A percentile compares a stretch with the other conserved stretches of the same genome.
These are phyloP conservation scores for Actinernus sp. DNA, from an alignment of 92 coral and sea anemone species.

Conservation along the genomic window DNA sequence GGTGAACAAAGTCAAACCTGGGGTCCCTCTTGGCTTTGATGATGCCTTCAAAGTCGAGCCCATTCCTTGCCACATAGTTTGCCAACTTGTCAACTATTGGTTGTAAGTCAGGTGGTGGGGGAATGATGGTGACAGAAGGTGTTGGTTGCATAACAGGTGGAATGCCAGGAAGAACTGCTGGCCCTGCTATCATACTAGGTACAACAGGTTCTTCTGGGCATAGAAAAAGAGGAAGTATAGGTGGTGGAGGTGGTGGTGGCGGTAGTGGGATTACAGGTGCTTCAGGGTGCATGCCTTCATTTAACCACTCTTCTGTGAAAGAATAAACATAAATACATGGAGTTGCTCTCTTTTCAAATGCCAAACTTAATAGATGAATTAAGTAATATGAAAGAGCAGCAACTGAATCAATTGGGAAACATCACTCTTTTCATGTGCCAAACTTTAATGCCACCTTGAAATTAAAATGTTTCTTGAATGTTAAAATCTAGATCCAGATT, in stretches of 20 bases:
- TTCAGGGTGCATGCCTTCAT: conserved; percentile 4
- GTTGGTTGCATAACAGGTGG: conserved; percentile 28
- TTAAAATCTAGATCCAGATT: too few species aligned
- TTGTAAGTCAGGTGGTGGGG: conserved; percentile 97
- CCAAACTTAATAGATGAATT: too few species aligned
- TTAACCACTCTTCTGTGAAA: conserved; percentile 64
- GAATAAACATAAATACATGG: too few species aligned
- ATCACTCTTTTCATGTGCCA: too few species aligned
- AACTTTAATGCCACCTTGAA: too few species aligned
- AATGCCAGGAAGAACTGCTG: neutral
- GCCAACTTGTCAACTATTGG: conserved; percentile 98
- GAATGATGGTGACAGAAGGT: conserved; percentile 64
- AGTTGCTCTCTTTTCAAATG: too few species aligned
- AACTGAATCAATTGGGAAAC: too few species aligned
- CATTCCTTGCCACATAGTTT: conserved; percentile 92
- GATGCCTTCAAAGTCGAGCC: conserved; percentile 89
- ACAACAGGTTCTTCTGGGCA: conserved; percentile 11
- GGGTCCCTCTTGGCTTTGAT: conserved; percentile 90
- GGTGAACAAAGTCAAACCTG: conserved; percentile 91
- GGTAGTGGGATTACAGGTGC: conserved; percentile 25
- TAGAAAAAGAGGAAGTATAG: conserved; percentile 28
- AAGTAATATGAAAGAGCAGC: too few species aligned
- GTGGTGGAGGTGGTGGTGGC: conserved; percentile 76
- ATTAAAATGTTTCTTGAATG: too few species aligned
- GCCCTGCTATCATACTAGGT: conserved; percentile 1